phyloP scores from a whole-genome alignment of 2,888 invertebrate species.

The Coenonympha glycerion region DNA sequence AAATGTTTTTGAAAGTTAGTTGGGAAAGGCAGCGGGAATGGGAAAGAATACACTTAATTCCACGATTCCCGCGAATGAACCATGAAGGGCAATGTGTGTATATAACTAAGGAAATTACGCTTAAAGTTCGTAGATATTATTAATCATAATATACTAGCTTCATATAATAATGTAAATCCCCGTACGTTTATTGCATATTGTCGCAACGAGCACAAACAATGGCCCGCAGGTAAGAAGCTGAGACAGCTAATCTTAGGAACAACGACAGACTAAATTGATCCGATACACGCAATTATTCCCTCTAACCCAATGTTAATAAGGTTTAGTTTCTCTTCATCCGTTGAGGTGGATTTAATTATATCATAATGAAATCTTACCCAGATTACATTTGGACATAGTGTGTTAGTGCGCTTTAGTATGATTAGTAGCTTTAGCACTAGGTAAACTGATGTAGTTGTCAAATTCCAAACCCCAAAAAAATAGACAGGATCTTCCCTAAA shows the following conservation, averaged over 20 bases:
- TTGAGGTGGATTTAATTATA: constrained; percentile 8
- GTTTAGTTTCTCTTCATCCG: not conserved
- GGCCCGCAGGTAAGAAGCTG: constrained; percentile 12
- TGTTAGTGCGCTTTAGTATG: not conserved
- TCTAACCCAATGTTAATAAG: not conserved
- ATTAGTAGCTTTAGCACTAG: not conserved
- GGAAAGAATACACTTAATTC: no score
- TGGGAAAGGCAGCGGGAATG: no score
- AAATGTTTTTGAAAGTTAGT: no score
- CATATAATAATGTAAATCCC: constrained; percentile 5
- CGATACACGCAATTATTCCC: not conserved
- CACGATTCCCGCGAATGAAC: no score
- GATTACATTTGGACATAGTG: constrained; percentile 9
- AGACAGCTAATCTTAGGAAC: constrained; percentile 12
- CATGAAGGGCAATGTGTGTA: no score
- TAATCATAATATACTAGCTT: no score
- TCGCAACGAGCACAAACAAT: constrained; percentile 18
- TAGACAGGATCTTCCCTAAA: not conserved
- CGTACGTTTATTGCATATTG: constrained; percentile 18
- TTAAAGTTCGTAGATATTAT: no score
- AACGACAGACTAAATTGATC: not conserved
- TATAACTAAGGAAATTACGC: no score
- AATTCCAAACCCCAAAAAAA: no score
- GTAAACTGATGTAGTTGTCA: no score
- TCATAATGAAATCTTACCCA: constrained; percentile 3